Conservation (phyloP, 2,113 vertebrate species). For the Emberiza fucata region DNA sequence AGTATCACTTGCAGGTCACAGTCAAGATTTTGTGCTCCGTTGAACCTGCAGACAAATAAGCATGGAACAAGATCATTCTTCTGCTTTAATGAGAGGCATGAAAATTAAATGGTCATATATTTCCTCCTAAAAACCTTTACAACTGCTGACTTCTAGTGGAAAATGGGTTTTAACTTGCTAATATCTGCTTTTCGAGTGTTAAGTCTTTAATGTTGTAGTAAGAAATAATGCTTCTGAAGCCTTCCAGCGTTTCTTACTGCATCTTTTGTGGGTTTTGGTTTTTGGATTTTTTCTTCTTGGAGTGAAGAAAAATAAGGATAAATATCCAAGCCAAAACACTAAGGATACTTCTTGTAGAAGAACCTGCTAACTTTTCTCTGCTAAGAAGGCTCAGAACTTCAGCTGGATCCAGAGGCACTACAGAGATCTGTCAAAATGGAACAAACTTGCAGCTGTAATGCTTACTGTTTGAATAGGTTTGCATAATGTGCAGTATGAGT, state of each 20-base stretch:
- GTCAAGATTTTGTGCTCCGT: background rate
- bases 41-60: background rate
- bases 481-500: accelerated
- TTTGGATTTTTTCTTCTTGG: background rate
- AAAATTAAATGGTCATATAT: background rate
- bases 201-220: background rate
- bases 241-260: background rate
- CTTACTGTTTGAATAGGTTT: background rate
- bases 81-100: background rate
- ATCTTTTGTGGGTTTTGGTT: background rate
- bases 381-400: background rate
- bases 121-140: background rate
- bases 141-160: background rate
- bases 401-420: background rate
- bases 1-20: background rate
- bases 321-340: background rate
- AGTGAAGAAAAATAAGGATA: background rate
- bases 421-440: background rate
- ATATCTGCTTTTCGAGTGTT: background rate
- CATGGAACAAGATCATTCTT: background rate
- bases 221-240: background rate
- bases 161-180: background rate
- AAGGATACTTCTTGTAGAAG: background rate
- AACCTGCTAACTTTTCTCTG: background rate
- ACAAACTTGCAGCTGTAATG: background rate